These are phyloP conservation scores for Coturnix japonica DNA, from an alignment of 2,113 vertebrate species.

Conservation along the genomic window DNA sequence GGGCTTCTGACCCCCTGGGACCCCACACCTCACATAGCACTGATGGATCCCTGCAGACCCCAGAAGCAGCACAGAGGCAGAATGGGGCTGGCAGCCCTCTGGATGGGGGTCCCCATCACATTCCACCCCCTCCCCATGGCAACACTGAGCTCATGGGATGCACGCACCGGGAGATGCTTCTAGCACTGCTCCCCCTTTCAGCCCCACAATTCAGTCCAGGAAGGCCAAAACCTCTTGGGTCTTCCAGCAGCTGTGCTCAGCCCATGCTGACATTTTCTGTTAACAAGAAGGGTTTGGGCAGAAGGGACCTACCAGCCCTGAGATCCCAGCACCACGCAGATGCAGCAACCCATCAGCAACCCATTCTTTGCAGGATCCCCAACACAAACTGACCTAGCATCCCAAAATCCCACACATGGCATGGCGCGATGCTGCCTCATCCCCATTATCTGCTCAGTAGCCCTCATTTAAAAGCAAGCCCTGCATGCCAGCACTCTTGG, in stretches of 20 bases:
- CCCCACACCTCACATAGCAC: not conserved
- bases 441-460: not conserved
- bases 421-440: accelerated
- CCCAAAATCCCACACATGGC: accelerated
- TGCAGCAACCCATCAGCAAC: not conserved
- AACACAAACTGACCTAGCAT: not conserved
- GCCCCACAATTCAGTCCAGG: not conserved
- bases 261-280: not conserved
- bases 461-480: not conserved
- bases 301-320: not conserved
- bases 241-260: not conserved
- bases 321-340: not conserved
- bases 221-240: constrained; percentile 2
- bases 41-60: not conserved
- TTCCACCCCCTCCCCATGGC: not conserved
- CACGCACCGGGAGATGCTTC: not conserved
- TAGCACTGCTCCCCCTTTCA: not conserved
- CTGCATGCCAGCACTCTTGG: not conserved
- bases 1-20: not conserved
- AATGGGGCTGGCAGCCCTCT: not conserved
- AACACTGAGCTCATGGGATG: not conserved
- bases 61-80: accelerated
- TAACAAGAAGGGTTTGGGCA: not conserved
- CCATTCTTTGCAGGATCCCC: accelerated
- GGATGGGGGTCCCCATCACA: not conserved